Percentiles rank a stretch among this genome's conserved stretches.
phyloP scores from a whole-genome alignment of 1,140 invertebrate genomes.

The Apis laboriosa region DNA sequence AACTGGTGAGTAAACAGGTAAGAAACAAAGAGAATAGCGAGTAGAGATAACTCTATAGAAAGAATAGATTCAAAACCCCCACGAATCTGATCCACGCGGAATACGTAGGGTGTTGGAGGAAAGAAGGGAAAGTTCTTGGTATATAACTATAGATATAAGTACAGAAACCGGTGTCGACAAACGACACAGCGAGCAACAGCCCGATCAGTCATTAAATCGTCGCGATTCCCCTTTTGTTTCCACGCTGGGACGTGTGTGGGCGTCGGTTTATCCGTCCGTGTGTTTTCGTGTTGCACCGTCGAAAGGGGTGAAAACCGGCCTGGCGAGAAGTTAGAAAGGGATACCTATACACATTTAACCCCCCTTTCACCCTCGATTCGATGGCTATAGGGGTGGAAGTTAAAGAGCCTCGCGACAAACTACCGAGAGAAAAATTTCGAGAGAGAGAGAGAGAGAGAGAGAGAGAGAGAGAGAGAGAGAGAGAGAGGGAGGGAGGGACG shows the following conservation, averaged over 20 bases:
- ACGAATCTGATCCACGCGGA: too few species aligned
- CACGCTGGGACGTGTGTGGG: constrained; percentile 37
- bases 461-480: constrained; percentile 43
- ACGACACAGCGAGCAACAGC: constrained; percentile 71
- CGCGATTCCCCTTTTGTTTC: constrained; percentile 74
- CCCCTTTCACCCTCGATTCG: constrained; percentile 22
- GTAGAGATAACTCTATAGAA: too few species aligned
- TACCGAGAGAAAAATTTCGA: constrained; percentile 45
- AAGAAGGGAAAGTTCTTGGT: not conserved
- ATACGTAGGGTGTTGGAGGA: not conserved
- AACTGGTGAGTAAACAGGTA: too few species aligned
- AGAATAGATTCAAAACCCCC: too few species aligned
- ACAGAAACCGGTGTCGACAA: constrained; percentile 11
- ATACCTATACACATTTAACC: constrained; percentile 26
- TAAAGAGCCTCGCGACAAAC: constrained; percentile 44
- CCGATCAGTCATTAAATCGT: constrained; percentile 78
- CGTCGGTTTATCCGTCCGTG: constrained; percentile 48
- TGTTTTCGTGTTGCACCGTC: constrained; percentile 59
- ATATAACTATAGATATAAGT: not conserved
- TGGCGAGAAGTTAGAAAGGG: not conserved
- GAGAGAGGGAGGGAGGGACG: not conserved
- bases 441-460: constrained; percentile 8
- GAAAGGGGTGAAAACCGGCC: constrained; percentile 52
- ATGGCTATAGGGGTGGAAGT: constrained; percentile 44
- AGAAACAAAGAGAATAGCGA: too few species aligned